These are phyloP conservation scores for Linepithema humile DNA, from an alignment of 1,140 invertebrate genomes.

Conservation along the genomic window DNA sequence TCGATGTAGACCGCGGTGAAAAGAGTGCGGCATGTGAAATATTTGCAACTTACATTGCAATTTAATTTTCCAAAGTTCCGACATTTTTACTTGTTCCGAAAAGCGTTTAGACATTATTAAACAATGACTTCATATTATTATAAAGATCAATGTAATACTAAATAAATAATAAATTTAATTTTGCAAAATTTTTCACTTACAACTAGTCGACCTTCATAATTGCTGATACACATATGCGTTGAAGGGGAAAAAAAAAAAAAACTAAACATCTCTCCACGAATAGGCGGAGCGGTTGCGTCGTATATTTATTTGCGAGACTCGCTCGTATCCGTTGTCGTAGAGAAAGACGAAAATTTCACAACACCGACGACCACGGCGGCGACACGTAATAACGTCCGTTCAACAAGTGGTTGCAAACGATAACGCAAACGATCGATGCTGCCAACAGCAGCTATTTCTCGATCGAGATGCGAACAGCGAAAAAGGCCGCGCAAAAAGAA, in stretches of 20 bases:
- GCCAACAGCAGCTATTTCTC: slow-evolving; percentile 22
- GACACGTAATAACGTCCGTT: slow-evolving; percentile 37
- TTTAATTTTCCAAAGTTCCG: not conserved
- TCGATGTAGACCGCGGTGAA: not conserved
- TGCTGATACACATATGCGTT: no score
- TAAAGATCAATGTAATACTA: no score
- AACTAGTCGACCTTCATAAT: no score
- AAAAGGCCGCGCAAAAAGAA: slow-evolving; percentile 43
- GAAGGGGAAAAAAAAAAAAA: not conserved
- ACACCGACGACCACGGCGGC: not conserved
- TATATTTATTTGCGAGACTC: no score
- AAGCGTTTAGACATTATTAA: no score
- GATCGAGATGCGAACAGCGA: slow-evolving; percentile 30
- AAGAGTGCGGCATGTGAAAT: not conserved
- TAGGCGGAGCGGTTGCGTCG: not conserved
- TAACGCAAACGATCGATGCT: slow-evolving; percentile 41
- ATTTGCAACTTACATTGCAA: not conserved
- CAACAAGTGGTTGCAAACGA: slow-evolving; percentile 62
- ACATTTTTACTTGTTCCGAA: not conserved
- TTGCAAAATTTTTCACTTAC: no score
- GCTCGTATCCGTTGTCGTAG: not conserved
- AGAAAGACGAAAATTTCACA: not conserved
- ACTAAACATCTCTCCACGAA: not conserved
- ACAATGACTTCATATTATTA: no score
- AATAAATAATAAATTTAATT: no score